These are phyloP conservation scores for Pseudomyrmex concolor DNA, from an alignment of 1,140 invertebrate species.

Conservation along the genomic window DNA sequence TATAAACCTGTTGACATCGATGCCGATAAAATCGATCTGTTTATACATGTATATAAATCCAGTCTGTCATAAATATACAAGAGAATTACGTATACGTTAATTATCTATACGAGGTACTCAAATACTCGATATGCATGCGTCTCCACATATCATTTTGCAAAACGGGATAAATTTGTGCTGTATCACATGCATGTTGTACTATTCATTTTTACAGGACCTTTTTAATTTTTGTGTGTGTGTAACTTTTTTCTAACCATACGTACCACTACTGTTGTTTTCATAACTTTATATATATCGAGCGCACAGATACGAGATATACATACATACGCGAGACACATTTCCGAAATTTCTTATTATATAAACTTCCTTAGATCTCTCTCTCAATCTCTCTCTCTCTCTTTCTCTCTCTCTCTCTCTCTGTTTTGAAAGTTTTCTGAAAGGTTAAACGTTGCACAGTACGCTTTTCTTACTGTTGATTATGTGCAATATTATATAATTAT, in stretches of 20 bases:
- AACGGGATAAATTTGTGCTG: conserved; percentile 15
- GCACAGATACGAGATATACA: conserved; percentile 54
- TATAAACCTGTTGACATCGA: conserved; percentile 12
- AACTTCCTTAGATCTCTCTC: conserved; percentile 18
- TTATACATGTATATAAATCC: conserved; percentile 10
- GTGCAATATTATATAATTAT: conserved; percentile 70
- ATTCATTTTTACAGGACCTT: conserved; percentile 67
- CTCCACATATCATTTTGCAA: conserved; percentile 24
- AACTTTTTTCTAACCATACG: conserved; percentile 38
- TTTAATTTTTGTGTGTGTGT: neutral
- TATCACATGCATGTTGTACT: conserved; percentile 69
- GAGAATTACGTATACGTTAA: conserved; percentile 64
- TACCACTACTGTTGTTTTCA: conserved; percentile 52
- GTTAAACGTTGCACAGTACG: conserved; percentile 40
- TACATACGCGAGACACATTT: conserved; percentile 65
- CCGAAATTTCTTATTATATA: conserved; percentile 20
- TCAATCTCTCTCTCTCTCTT: neutral
- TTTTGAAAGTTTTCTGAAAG: conserved; percentile 32
- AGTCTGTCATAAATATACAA: conserved; percentile 65
- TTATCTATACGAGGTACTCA: conserved; percentile 62
- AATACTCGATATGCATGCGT: conserved; percentile 24
- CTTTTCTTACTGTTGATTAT: conserved; percentile 67
- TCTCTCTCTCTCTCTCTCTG: too few relatives aligned
- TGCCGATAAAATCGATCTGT: conserved; percentile 36
- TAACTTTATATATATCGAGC: conserved; percentile 28